Base-by-base conservation (phyloP, 2,888 invertebrate genomes). In the Lamellibrachia satsuma region DNA sequence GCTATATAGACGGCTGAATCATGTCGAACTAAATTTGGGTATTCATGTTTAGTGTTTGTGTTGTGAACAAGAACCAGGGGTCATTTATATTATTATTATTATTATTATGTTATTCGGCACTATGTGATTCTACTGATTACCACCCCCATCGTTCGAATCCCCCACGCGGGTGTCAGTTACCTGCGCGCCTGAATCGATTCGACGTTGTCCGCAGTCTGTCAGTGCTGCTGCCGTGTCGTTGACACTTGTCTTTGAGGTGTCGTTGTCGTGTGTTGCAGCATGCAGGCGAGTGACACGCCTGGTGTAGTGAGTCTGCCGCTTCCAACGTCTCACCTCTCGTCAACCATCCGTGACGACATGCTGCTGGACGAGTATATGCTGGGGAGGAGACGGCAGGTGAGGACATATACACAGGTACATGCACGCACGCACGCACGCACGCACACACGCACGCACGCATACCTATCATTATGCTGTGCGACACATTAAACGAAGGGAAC, bases 341-440 rank as follows among this genome's bases (percentile, higher is more conserved):
- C 75, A 75, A 75, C 75, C 22, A 75, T 75, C 75, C 75, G 75
- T 75, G 75, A 75, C 75, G 91, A 91, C 91, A 51, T 91, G 91
- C 91, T 91, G 52, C 91, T 91, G 51, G 91, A 91, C 91, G 91
- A 91, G 39, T 91, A 91, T 7, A 91, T 91, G 91, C 51, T 91
- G 6, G 91, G 91, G 27, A 9, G 91, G 39, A n/a, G 91, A 22
- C 51, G 91, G n/a, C 91, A 91, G 91, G 91, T 91, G 11, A 91
- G 55, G 75, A 75, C 6, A 75, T 22, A 11, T 11, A 22, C 15
- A 75, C 22, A 75, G 22, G 4, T 39, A 39, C 39, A 39, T 39
- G 22, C 22, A 75, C 75, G 22, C 75, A 22, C 75, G 4, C 15
- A 22, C n/a, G n/a, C 15, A 11, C 75, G 15, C 57, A 6, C 75